phyloP scores from a whole-genome alignment of 2,797 vertebrate species.

The Pyrocephalus nanus region DNA sequence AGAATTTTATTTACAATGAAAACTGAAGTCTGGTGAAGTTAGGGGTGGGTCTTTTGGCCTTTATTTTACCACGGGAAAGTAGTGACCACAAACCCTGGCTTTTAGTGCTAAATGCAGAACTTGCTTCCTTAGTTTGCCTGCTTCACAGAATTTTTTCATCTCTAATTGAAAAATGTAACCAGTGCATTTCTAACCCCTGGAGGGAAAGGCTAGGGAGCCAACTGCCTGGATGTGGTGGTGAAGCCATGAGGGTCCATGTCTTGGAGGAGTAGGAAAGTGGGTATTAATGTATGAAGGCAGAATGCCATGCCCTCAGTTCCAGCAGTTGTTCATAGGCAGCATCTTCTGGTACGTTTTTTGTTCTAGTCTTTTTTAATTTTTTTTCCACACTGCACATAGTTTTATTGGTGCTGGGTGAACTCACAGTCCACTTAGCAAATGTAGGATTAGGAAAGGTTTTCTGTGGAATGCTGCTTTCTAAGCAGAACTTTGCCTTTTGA shows the following conservation, averaged over 20 bases:
- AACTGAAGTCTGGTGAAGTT: neutral
- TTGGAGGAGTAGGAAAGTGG: neutral
- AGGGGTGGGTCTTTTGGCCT: neutral
- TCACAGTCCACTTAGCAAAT: neutral
- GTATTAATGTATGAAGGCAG: neutral
- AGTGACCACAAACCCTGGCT: neutral
- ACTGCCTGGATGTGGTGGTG: neutral
- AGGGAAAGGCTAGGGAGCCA: neutral
- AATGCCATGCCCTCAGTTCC: neutral
- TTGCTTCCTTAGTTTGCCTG: neutral
- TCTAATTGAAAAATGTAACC: neutral
- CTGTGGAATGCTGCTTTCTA: neutral
- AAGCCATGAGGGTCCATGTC: neutral
- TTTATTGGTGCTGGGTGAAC: neutral
- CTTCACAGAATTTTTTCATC: neutral
- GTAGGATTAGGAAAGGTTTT: neutral
- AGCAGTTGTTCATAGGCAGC: neutral
- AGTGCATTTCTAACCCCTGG: neutral
- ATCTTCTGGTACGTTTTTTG: neutral
- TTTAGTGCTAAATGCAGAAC: neutral
- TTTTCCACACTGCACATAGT: neutral
- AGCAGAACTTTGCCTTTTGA: neutral
- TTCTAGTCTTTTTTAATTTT: neutral
- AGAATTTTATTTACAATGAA: neutral
- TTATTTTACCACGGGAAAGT: neutral